A percentile compares a stretch with the other conserved stretches of the same genome.
Evolutionary conservation across 1,140 invertebrate genomes (phyloP).

Genomic region (Pectinophora gossypiella): DNA sequence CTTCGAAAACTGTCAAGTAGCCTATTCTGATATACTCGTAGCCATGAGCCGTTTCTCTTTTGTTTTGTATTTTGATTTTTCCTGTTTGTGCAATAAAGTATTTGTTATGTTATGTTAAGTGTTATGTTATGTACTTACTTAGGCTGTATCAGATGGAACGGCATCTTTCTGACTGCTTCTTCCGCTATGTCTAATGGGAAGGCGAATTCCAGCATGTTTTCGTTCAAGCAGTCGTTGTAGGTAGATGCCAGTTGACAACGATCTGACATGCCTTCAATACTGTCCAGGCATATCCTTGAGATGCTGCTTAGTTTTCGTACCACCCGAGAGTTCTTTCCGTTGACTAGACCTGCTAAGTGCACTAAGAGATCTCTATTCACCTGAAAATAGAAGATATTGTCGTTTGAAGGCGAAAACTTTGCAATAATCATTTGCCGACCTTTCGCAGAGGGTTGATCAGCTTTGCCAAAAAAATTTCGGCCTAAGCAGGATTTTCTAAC

Average conservation of each 20-base stretch:
- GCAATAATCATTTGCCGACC: too few relatives aligned
- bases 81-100: too few relatives aligned
- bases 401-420: too few relatives aligned
- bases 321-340: slow-evolving; percentile 60
- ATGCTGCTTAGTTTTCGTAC: slow-evolving; percentile 57
- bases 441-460: too few relatives aligned
- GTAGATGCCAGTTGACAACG: slow-evolving; percentile 60
- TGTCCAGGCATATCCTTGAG: slow-evolving; percentile 56
- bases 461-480: too few relatives aligned
- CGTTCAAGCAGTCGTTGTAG: slow-evolving; percentile 64
- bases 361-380: slow-evolving; percentile 56
- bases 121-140: slow-evolving; percentile 41
- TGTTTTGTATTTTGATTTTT: too few relatives aligned
- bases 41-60: too few relatives aligned
- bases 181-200: slow-evolving; percentile 65
- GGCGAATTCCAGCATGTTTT: slow-evolving; percentile 64
- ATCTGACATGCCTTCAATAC: slow-evolving; percentile 51
- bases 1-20: too few relatives aligned
- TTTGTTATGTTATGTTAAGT: too few relatives aligned
- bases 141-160: slow-evolving; percentile 61
- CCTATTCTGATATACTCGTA: too few relatives aligned
- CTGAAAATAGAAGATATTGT: slow-evolving; percentile 27
- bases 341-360: slow-evolving; percentile 57
- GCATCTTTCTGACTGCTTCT: slow-evolving; percentile 63
- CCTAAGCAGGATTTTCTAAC: too few relatives aligned